Evolutionary conservation across 2,888 invertebrate genomes (phyloP), one percentile per base, ranked within the genome.

Genomic region (Erannis defoliaria): DNA sequence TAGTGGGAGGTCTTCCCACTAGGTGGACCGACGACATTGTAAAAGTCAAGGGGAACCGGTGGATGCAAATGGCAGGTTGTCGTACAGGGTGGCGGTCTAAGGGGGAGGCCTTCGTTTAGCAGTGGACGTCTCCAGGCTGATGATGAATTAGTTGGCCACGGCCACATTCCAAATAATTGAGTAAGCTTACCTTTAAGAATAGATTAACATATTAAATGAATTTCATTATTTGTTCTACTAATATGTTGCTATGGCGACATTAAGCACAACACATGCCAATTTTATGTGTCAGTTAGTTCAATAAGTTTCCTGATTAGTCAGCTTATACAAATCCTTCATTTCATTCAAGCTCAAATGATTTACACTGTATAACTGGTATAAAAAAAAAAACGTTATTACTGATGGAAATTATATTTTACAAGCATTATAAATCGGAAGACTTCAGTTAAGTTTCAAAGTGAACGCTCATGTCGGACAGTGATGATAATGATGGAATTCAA

Each of bases 401-500:
- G 18, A 50, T 37, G 16, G 45, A 40, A 33, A 35, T 29, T 42
- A n/a, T 33, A 45, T 45, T 48, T 37, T 33, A 19, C 26, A 55
- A 35, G 31, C 19, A 23, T 37, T 40, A 54, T 50, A 49, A 59
- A 59, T 55, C 45, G 23, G 16, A 42, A 43, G 51, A 55, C 12
- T 33, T 57, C 2, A 42, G 31, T 42, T 40, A 55, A 72, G 42
- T 56, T 57, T 50, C 31, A 35, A 55, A 51, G 48, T 19, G 57
- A 61, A 37, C 37, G 54, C 67, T 60, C 5, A 96, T 96, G 96
- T 95, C 95, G 59, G 95, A 96, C 84, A 94, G 94, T 68, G 96
- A 95, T 74, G 95, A 95, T 70, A 95, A 95, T 62, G 95, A 95
- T 62, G 91, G 90, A 66, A 78, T 89, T 66, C 83, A 90, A 67